Conservation (phyloP, 2,113 vertebrate species). For the Anseranas semipalmata region DNA sequence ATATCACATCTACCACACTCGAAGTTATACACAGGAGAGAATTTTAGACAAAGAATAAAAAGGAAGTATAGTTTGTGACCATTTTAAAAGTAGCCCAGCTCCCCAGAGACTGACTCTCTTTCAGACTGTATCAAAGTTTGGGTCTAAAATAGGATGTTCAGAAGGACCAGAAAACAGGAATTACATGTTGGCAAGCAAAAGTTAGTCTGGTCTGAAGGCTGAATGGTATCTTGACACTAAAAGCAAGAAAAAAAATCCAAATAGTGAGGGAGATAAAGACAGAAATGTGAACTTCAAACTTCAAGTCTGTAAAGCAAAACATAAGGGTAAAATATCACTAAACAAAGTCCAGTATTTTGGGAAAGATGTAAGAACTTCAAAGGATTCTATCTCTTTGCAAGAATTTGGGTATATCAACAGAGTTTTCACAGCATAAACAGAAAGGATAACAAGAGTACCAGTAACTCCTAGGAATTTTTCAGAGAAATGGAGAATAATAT, state of each 20-base stretch:
- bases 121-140: background rate
- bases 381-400: background rate
- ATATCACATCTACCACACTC: background rate
- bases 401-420: slow-evolving; percentile 53
- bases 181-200: background rate
- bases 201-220: background rate
- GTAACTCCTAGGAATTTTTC: slow-evolving; percentile 22
- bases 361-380: slow-evolving; percentile 39
- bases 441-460: slow-evolving; percentile 15
- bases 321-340: slow-evolving; percentile 14
- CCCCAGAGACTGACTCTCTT: too few relatives aligned
- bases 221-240: background rate
- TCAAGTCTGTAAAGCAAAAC: slow-evolving; percentile 29
- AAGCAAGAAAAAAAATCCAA: background rate
- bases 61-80: background rate
- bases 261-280: background rate
- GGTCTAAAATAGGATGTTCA: background rate
- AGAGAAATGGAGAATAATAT: background rate
- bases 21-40: background rate
- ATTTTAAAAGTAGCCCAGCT: background rate
- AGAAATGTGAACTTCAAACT: background rate
- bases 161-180: background rate
- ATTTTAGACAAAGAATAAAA: background rate
- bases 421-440: slow-evolving; percentile 44
- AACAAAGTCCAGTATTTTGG: background rate